Conservation (phyloP, 2,113 vertebrate species). For the Entomyzon cyanotis region DNA sequence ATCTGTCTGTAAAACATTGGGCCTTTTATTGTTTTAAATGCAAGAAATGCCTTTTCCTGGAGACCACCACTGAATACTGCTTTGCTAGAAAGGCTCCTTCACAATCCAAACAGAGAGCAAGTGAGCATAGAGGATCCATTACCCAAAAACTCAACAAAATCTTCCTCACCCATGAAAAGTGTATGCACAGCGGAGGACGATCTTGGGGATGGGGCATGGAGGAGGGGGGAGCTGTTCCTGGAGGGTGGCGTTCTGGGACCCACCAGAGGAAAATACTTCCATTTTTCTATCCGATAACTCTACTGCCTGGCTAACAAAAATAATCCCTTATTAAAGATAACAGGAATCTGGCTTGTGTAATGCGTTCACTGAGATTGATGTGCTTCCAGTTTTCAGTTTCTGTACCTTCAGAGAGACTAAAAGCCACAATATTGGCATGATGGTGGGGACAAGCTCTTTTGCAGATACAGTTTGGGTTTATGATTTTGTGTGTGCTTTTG, state of each 20-base stretch:
- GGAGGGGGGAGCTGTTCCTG: slow-evolving; percentile 19
- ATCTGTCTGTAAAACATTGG: slow-evolving; percentile 66
- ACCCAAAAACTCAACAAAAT: slow-evolving; percentile 64
- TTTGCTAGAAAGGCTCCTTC: slow-evolving; percentile 48
- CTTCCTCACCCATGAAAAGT: slow-evolving; percentile 55
- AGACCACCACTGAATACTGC: slow-evolving; percentile 60
- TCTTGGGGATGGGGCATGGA: slow-evolving; percentile 7
- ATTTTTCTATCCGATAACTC: slow-evolving; percentile 26
- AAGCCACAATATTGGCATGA: not conserved
- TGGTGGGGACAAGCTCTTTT: not conserved
- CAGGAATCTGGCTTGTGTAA: slow-evolving; percentile 15
- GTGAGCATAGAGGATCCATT: slow-evolving; percentile 68
- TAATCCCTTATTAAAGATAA: slow-evolving; percentile 48
- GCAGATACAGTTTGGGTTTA: not conserved
- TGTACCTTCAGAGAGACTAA: not conserved
- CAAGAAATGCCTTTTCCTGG: slow-evolving; percentile 61
- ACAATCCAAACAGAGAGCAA: slow-evolving; percentile 66
- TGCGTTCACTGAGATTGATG: not conserved
- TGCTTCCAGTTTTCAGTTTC: not conserved
- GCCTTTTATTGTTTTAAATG: slow-evolving; percentile 63
- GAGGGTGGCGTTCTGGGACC: not conserved
- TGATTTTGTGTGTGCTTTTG: not conserved
- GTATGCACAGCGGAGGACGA: slow-evolving; percentile 3
- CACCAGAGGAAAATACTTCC: slow-evolving; percentile 30
- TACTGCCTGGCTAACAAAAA: slow-evolving; percentile 42